Conservation (phyloP, 2,888 invertebrate genomes). For the Drosophila infuscata region DNA sequence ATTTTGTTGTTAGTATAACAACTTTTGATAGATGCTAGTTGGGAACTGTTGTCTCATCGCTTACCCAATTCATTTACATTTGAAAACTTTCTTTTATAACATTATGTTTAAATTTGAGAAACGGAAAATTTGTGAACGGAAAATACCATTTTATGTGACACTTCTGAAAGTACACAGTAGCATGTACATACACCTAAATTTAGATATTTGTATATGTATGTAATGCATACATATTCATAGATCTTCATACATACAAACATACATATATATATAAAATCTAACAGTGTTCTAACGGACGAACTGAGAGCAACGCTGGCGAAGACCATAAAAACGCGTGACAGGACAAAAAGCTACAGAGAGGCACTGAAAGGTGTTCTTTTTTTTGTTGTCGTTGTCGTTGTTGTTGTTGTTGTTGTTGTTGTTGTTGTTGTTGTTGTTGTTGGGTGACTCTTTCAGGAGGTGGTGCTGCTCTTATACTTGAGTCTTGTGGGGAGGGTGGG, state of each 20-base stretch:
- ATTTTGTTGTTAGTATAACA: not conserved
- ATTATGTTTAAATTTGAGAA: constrained; percentile 26
- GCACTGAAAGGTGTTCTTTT: constrained; percentile 34
- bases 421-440: constrained; percentile 6
- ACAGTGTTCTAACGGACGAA: constrained; percentile 47
- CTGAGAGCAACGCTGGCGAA: constrained; percentile 48
- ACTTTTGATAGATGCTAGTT: constrained; percentile 1
- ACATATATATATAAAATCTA: constrained; percentile 27
- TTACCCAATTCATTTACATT: not conserved
- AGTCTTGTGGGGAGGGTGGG: not conserved
- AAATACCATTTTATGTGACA: constrained; percentile 46
- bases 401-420: constrained; percentile 5
- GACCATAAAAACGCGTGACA: constrained; percentile 66
- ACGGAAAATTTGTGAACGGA: constrained; percentile 19
- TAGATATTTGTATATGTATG: not conserved
- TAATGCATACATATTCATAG: constrained; percentile 1
- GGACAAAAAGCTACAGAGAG: constrained; percentile 52
- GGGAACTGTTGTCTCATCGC: not conserved
- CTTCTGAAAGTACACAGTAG: constrained; percentile 29
- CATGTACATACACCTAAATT: constrained; percentile 18
- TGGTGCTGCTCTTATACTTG: constrained; percentile 12
- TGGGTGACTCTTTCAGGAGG: constrained; percentile 9
- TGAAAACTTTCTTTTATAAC: constrained; percentile 2
- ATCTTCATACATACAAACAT: not conserved
- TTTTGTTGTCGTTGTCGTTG: constrained; percentile 10